Percentiles rank a stretch among this genome's conserved stretches.
These are phyloP conservation scores for Lordiphosa stackelbergi DNA, from an alignment of 1,140 invertebrate species.

Conservation along the genomic window DNA sequence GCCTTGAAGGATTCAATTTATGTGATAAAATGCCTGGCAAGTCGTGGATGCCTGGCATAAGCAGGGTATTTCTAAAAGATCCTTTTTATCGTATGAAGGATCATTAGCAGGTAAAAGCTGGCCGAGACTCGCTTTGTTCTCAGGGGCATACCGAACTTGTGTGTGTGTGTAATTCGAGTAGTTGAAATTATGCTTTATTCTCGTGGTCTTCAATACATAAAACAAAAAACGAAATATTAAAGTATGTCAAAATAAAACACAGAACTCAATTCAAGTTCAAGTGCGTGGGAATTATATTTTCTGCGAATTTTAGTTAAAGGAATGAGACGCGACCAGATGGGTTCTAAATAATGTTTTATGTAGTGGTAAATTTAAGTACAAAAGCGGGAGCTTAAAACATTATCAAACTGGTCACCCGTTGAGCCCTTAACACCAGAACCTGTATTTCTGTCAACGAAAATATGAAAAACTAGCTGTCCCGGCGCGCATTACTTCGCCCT, in stretches of 20 bases:
- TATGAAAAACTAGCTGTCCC: no score
- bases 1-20: constrained; percentile 1
- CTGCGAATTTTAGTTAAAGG: constrained; percentile 38
- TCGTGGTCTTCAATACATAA: constrained; percentile 5
- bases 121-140: constrained; percentile 26
- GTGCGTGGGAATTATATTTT: constrained; percentile 65
- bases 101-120: constrained; percentile 63
- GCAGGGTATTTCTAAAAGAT: constrained; percentile 45
- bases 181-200: constrained; percentile 16
- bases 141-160: background rate
- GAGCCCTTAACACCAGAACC: no score
- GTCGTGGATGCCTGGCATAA: constrained; percentile 41
- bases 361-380: no score
- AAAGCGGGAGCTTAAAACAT: no score
- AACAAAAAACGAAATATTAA: constrained; percentile 29
- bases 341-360: no score
- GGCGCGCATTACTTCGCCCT: no score
- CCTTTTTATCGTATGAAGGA: constrained; percentile 18
- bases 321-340: no score
- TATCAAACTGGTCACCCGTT: no score
- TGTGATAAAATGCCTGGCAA: constrained; percentile 17
- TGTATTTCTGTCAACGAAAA: no score
- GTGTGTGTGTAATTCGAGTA: constrained; percentile 63
- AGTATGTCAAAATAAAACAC: constrained; percentile 57
- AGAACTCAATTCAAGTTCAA: constrained; percentile 64